Percentiles rank a stretch among this genome's conserved stretches.
Conservation (phyloP, 2,888 invertebrate genomes). For the Hirtodrosophila cameraria region DNA sequence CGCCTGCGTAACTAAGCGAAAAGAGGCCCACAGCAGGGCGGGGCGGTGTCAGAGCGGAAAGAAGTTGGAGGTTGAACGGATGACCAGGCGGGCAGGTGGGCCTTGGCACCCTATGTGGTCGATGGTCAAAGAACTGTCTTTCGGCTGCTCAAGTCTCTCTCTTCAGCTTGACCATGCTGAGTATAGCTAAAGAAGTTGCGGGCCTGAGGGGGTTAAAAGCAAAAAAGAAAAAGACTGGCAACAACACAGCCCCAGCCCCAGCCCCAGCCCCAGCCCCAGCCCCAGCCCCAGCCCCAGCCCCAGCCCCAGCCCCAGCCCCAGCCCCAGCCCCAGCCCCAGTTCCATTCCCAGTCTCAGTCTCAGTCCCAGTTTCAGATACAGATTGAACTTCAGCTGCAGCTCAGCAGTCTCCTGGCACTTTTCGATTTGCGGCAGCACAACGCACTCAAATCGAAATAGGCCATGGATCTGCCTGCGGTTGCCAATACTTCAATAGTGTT, state of each 20-base stretch:
- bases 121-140: not conserved
- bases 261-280: not conserved
- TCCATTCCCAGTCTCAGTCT: not conserved
- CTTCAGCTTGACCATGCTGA: constrained; percentile 27
- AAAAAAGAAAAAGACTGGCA: not conserved
- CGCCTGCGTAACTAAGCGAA: constrained; percentile 43
- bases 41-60: not conserved
- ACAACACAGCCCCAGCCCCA: not conserved
- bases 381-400: constrained; percentile 36
- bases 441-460: constrained; percentile 58
- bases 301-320: constrained; percentile 30
- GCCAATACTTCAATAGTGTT: constrained; percentile 31
- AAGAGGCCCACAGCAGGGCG: constrained; percentile 1
- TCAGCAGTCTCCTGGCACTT: constrained; percentile 32
- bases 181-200: constrained; percentile 1
- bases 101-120: constrained; percentile 55
- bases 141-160: not conserved
- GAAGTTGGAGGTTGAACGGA: not conserved
- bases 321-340: not conserved
- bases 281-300: constrained; percentile 15
- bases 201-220: constrained; percentile 15
- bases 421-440: constrained; percentile 54
- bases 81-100: constrained; percentile 36
- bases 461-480: constrained; percentile 57
- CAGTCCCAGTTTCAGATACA: constrained; percentile 12